phyloP scores from a whole-genome alignment of 35 echinoderm and acorn worm species.

The Strongylocentrotus purpuratus region DNA sequence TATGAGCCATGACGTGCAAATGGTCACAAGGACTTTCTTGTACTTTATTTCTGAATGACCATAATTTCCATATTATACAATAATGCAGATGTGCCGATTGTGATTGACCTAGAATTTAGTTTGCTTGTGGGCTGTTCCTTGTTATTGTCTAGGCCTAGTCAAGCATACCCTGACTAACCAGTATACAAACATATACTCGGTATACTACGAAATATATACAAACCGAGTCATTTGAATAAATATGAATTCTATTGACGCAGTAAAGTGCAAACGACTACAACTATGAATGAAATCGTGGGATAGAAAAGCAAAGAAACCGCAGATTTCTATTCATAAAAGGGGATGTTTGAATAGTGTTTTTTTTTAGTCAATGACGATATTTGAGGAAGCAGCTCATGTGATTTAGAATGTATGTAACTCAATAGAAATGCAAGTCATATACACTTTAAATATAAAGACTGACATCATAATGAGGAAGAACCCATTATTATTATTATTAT shows the following conservation, averaged over 20 bases:
- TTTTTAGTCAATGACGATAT: neutral
- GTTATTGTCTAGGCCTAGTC: neutral
- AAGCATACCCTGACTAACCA: neutral
- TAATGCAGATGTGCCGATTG: neutral
- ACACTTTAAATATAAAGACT: neutral
- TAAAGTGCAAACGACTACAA: neutral
- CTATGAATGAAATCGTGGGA: neutral
- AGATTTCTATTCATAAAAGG: neutral
- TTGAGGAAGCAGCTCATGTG: neutral
- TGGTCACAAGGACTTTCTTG: too few relatives aligned
- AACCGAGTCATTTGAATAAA: neutral
- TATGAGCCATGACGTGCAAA: too few relatives aligned
- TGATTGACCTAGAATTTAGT: neutral
- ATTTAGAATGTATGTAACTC: neutral
- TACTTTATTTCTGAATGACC: neutral
- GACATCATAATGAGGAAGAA: too few relatives aligned
- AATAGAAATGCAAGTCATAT: neutral
- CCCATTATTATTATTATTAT: too few relatives aligned
- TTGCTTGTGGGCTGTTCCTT: neutral
- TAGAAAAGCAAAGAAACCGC: neutral
- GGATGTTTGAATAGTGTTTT: neutral
- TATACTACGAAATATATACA: neutral
- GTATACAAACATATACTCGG: neutral
- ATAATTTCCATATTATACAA: neutral
- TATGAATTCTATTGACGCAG: neutral